phyloP scores from a whole-genome alignment of 2,888 invertebrate genomes.

The Dasypogon diadema region DNA sequence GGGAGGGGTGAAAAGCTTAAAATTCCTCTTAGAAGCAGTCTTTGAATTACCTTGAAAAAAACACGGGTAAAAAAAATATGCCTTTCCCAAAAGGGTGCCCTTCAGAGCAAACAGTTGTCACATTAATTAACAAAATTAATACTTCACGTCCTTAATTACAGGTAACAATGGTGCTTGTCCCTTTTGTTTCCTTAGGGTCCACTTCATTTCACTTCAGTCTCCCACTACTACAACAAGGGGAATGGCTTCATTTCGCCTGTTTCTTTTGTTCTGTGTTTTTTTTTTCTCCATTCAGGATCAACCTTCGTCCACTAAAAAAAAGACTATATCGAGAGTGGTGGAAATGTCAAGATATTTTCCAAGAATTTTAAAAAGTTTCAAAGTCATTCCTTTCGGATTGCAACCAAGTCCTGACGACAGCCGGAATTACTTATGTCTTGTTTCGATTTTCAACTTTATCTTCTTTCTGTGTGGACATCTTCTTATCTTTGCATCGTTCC shows the following conservation, averaged over 20 bases:
- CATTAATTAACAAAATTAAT: slow-evolving; percentile 52
- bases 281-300: slow-evolving; percentile 10
- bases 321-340: not conserved
- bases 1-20: too few species aligned
- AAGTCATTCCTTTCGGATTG: slow-evolving; percentile 8
- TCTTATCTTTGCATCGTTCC: not conserved
- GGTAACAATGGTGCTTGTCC: slow-evolving; percentile 41
- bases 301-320: not conserved
- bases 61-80: not conserved
- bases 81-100: not conserved
- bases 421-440: not conserved
- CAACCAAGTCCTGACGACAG: not conserved
- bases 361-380: not conserved
- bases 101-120: too few species aligned
- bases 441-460: not conserved
- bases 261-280: slow-evolving; percentile 7
- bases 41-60: not conserved
- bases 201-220: not conserved
- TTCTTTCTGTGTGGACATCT: not conserved
- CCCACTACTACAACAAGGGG: not conserved
- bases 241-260: slow-evolving; percentile 22
- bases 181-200: slow-evolving; percentile 28
- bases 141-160: slow-evolving; percentile 50
- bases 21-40: too few species aligned
- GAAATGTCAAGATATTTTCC: not conserved